These are phyloP conservation scores for Polypedilum vanderplanki DNA, from an alignment of 1,140 invertebrate species.

Conservation along the genomic window DNA sequence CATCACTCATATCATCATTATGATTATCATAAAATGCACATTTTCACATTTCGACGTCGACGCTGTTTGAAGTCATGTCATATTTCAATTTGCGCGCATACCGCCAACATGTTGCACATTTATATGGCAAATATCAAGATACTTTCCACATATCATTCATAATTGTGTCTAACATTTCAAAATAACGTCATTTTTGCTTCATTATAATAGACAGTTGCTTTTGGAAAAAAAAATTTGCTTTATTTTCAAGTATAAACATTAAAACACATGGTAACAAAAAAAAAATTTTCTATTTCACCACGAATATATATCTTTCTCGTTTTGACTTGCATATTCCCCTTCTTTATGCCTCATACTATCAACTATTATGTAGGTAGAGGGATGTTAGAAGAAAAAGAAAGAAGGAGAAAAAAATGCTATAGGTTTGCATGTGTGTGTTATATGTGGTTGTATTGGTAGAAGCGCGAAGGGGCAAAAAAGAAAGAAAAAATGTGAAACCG, in stretches of 20 bases:
- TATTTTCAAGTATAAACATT: too few species aligned
- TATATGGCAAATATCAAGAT: not conserved
- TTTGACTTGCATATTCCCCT: not conserved
- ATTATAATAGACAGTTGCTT: not conserved
- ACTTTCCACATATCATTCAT: conserved; percentile 28
- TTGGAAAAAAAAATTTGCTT: too few species aligned
- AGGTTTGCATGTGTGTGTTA: not conserved
- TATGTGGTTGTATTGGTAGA: not conserved
- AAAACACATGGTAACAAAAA: not conserved
- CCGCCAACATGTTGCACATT: not conserved
- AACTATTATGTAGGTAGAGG: not conserved
- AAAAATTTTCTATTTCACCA: not conserved
- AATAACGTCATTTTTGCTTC: not conserved
- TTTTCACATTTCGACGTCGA: not conserved
- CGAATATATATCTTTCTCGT: not conserved
- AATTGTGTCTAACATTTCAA: not conserved
- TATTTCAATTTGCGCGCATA: conserved; percentile 17
- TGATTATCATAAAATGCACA: too few species aligned
- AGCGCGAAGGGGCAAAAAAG: not conserved
- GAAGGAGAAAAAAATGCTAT: not conserved
- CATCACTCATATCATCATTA: too few species aligned
- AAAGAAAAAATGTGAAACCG: conserved; percentile 12
- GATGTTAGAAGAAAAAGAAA: not conserved
- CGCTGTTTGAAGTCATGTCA: conserved; percentile 8
- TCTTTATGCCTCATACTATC: not conserved